Evolutionary conservation across 2,888 invertebrate genomes (phyloP), one percentile per base, ranked within the genome.

Genomic region (Eupithecia inturbata): DNA sequence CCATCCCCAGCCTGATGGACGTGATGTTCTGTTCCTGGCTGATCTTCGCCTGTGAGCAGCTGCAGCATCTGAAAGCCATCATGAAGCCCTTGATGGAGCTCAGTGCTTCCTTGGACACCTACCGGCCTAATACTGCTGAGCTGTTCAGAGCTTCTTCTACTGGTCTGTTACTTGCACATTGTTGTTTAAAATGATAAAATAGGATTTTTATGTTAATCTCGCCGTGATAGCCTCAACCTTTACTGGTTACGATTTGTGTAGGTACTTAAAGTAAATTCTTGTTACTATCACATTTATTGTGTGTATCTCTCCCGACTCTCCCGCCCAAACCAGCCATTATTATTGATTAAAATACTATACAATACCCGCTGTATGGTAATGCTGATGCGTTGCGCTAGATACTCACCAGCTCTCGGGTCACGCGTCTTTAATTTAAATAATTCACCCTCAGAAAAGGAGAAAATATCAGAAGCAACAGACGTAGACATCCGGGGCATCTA

Each of bases 11-110:
- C 81, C 87, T 96, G n/a, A 87, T 95, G 84, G 98, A 98, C 85
- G 96, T 97, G 0, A 92, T 98, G 82, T 98, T 98, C 91, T 97
- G 97, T 85, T 97, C 97, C 1, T 97, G 97, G 97, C 84, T 98
- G 80, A 96, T 98, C 75, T 97, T 97, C 83, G 97, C 98, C 0
- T 98, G 98, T 82, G 98, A 98, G 82, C 98, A 98, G 87, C 91
- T 98, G 73, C 97, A 97, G 85, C 98, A 98, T 88, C 91, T 98
- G 57, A 98, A 98, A 86, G 96, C 97, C 67, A 98, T 98, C 77
- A 96, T 98, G 97, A 97, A 97, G 80, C 97, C 97, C 0, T 90
- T 98, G 70, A 98, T 98, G 97, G 97, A 98, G 85, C 94, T 98
- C 4, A 97, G 97, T 33, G 97, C 97, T 0, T 96, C 97, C 0